Percentiles rank a stretch among this genome's conserved stretches.
Evolutionary conservation across 2,113 vertebrate species (phyloP).

Genomic region (Lepisosteus osseus): DNA sequence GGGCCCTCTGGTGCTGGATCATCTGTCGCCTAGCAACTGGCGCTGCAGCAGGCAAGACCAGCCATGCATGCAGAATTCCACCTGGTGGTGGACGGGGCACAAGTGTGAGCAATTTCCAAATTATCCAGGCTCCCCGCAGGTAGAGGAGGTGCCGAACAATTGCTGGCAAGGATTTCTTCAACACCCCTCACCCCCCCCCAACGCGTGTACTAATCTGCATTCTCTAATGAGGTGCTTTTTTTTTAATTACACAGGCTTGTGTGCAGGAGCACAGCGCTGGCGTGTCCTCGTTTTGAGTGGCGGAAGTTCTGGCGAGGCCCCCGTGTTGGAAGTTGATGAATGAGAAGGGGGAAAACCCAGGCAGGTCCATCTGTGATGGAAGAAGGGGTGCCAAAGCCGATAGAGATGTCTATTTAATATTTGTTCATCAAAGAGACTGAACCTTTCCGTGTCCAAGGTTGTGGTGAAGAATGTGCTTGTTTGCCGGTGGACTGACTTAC

Average conservation of each 20-base stretch:
- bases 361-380: too few relatives aligned
- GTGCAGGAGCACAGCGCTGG: background rate
- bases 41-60: constrained; percentile 81
- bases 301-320: background rate
- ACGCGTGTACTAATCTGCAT: background rate
- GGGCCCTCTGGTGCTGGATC: constrained; percentile 85
- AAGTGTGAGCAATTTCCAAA: constrained; percentile 81
- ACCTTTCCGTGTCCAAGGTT: too few relatives aligned
- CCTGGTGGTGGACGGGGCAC: constrained; percentile 72
- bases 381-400: too few relatives aligned
- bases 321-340: too few relatives aligned
- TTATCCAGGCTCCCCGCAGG: constrained; percentile 78
- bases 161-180: constrained; percentile 59
- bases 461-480: too few relatives aligned
- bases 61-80: constrained; percentile 97
- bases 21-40: constrained; percentile 93
- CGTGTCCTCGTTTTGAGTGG: background rate
- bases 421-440: too few relatives aligned
- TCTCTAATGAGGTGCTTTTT: background rate
- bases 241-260: too few relatives aligned
- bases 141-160: constrained; percentile 66
- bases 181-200: background rate
- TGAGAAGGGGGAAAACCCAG: too few relatives aligned
- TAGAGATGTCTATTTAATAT: too few relatives aligned
- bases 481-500: too few relatives aligned